phyloP scores from a whole-genome alignment of 2,888 invertebrate species.

The Lepidochrysops patricia region DNA sequence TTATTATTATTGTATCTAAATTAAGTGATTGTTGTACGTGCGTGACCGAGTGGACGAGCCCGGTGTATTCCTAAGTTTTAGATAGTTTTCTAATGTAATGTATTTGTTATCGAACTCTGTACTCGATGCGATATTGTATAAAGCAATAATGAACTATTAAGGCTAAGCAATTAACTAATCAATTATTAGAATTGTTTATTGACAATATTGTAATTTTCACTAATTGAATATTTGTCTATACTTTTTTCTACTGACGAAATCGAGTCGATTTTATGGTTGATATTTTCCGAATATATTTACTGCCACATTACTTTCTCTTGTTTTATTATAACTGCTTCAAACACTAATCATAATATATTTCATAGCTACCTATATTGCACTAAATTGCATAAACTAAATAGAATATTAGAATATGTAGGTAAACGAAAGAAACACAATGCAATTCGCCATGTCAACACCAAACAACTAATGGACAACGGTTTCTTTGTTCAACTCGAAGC shows the following conservation, averaged over 20 bases:
- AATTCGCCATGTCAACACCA: constrained; percentile 14
- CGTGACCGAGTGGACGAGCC: constrained; percentile 58
- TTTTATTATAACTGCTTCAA: constrained; percentile 25
- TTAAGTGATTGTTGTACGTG: constrained; percentile 67
- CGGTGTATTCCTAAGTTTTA: constrained; percentile 53
- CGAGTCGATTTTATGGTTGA: constrained; percentile 58
- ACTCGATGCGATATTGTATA: constrained; percentile 69
- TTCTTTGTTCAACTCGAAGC: constrained; percentile 2
- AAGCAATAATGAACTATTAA: constrained; percentile 68
- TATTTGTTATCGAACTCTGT: constrained; percentile 60
- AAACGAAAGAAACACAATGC: constrained; percentile 11
- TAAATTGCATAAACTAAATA: not conserved
- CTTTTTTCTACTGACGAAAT: constrained; percentile 63
- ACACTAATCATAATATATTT: not conserved
- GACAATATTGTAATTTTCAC: constrained; percentile 59
- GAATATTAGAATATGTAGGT: not conserved
- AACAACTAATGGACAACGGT: constrained; percentile 6
- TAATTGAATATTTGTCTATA: constrained; percentile 48
- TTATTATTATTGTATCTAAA: constrained; percentile 68
- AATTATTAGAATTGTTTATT: constrained; percentile 54
- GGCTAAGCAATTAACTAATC: constrained; percentile 43
- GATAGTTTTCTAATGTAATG: constrained; percentile 49
- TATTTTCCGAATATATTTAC: constrained; percentile 75
- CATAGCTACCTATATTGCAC: not conserved
- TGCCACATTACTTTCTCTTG: constrained; percentile 51